Evolutionary conservation across 2,113 vertebrate species (phyloP).

Genomic region (Anguilla rostrata): DNA sequence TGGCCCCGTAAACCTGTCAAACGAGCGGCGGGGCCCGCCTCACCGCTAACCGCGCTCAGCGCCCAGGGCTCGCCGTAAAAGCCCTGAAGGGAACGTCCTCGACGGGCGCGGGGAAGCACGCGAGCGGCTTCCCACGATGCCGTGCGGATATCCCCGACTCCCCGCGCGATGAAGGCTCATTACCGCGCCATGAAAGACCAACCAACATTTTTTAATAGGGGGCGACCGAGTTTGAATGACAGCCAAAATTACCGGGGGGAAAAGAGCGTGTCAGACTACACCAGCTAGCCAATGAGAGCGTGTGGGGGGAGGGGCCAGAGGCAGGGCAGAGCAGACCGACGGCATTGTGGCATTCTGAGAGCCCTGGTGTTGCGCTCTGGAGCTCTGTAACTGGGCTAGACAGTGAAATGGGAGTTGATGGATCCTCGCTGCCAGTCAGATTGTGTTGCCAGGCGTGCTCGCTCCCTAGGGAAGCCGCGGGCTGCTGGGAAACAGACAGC

Average conservation of each 20-base stretch:
- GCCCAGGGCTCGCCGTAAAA: no score
- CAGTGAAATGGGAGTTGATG: not conserved
- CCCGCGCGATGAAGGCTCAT: no score
- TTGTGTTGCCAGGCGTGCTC: not conserved
- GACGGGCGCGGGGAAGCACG: no score
- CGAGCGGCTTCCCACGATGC: no score
- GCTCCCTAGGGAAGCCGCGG: not conserved
- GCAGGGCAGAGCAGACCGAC: no score
- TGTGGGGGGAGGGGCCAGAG: no score
- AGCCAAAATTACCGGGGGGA: not conserved
- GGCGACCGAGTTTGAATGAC: not conserved
- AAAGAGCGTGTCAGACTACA: not conserved
- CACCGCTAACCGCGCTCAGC: not conserved
- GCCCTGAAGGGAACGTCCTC: no score
- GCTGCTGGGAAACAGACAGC: not conserved
- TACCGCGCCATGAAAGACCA: no score
- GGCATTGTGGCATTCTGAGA: not conserved
- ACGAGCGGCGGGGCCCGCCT: not conserved
- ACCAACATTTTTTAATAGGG: not conserved
- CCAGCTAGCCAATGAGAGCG: no score
- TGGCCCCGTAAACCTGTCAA: slow-evolving; percentile 14
- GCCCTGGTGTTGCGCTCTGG: not conserved
- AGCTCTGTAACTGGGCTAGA: not conserved
- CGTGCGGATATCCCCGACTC: no score
- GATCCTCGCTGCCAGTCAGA: not conserved